Evolutionary conservation across 2,888 invertebrate species (phyloP), one percentile per base, ranked within the genome.

Genomic region (Megamerina dolium): DNA sequence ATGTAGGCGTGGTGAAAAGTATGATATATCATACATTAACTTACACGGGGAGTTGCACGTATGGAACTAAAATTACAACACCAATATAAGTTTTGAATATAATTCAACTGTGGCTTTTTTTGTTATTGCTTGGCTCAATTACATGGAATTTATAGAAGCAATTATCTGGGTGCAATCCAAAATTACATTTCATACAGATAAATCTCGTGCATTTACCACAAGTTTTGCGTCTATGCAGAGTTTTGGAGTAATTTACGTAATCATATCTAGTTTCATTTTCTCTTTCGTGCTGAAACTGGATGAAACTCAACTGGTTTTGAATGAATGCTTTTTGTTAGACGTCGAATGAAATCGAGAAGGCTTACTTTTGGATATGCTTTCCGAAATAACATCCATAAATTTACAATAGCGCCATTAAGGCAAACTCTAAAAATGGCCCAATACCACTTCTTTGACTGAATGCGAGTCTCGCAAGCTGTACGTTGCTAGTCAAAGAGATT

Each of bases 171-270:
- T 33, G 33, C 18, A 33, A 33, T 14, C 36, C 14, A 14, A 21
- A 36, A 36, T 36, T 36, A 19, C 36, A 23, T 23, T 36, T 36
- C 36, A 26, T 36, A 26, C 23, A 36, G 8, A 36, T 36, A 23
- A n/a, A 36, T 36, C 26, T 36, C 14, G 21, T 36, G 26, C 36
- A 36, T n/a, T 36, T 36, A 5, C 36, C 36, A 36, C 36, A 36
- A 23, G n/a, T n/a, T 23, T 36, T 36, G 33, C 36, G 26, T 36
- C 36, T 16, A 12, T 20, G 33, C 33, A 19, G 33, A 33, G 33
- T 33, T 33, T 33, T 33, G 12, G 33, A 33, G 18, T 18, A 33
- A 33, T 33, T 33, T 18, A 33, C 33, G 18, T 33, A 33, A 9
- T 33, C 33, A 20, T 18, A 33, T 18, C 17, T 33, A 33, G 33